These are phyloP conservation scores for Serilophus lunatus DNA, from an alignment of 2,113 vertebrate genomes.

Conservation along the genomic window DNA sequence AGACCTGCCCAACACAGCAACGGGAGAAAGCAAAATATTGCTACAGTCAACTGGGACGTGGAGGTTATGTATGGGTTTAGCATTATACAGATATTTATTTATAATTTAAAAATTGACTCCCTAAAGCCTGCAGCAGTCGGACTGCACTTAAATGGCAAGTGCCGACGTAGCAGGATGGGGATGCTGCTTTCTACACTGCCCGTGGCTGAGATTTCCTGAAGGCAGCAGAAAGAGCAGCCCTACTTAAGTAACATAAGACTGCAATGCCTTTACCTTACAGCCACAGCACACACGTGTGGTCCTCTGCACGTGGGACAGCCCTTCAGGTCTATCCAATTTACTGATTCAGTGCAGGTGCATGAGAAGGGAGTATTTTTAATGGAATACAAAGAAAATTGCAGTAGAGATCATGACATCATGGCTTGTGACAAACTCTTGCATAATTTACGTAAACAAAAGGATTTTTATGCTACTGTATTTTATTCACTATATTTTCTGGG, in stretches of 20 bases:
- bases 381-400: not conserved
- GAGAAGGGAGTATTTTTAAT: not conserved
- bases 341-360: not conserved
- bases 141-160: not conserved
- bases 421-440: not conserved
- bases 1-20: not conserved
- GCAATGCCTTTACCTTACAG: not conserved
- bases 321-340: not conserved
- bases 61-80: not conserved
- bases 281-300: accelerated
- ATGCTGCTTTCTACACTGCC: not conserved
- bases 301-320: not conserved
- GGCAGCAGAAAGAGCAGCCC: not conserved
- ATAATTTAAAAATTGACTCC: not conserved
- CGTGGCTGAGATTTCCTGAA: not conserved
- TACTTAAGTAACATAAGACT: not conserved
- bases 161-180: not conserved
- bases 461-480: not conserved
- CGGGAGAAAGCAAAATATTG: not conserved
- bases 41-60: not conserved
- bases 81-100: not conserved
- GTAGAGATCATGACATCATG: not conserved
- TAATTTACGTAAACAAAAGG: not conserved
- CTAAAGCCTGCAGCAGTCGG: not conserved
- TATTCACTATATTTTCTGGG: not conserved